phyloP scores from a whole-genome alignment of 1,140 invertebrate species.

The Trichonephila clavata region DNA sequence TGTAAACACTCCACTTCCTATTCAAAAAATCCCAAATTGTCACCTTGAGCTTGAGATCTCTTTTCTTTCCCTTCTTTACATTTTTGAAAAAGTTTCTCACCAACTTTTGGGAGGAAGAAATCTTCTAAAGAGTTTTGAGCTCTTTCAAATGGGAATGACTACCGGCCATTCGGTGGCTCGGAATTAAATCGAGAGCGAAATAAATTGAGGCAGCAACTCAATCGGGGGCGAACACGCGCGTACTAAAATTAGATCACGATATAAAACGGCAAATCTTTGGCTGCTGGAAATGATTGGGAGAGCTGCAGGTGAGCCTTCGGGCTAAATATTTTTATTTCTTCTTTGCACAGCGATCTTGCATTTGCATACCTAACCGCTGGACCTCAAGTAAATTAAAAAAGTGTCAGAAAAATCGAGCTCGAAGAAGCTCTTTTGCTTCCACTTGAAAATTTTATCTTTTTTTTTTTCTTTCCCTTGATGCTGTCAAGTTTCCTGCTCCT shows the following conservation, averaged over 20 bases:
- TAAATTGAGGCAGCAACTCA: background rate
- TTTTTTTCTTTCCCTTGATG: background rate
- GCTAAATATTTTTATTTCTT: background rate
- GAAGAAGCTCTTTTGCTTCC: background rate
- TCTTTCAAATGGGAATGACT: background rate
- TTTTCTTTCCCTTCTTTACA: background rate
- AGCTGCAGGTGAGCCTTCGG: background rate
- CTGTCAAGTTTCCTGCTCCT: background rate
- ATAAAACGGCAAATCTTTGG: background rate
- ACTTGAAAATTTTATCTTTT: background rate
- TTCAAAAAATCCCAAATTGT: background rate
- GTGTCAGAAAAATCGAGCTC: background rate
- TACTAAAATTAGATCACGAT: constrained; percentile 15
- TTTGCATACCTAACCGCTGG: constrained; percentile 25
- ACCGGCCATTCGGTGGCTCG: background rate
- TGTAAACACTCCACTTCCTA: no score
- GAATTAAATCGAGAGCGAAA: background rate
- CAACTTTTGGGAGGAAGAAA: background rate
- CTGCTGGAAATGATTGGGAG: background rate
- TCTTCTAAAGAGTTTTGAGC: background rate
- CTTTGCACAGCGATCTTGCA: background rate
- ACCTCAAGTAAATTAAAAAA: constrained; percentile 1
- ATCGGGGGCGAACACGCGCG: background rate
- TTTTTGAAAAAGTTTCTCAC: background rate
- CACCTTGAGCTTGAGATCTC: background rate